These are phyloP conservation scores for Hippolais icterina DNA, from an alignment of 2,113 vertebrate genomes.

Conservation along the genomic window DNA sequence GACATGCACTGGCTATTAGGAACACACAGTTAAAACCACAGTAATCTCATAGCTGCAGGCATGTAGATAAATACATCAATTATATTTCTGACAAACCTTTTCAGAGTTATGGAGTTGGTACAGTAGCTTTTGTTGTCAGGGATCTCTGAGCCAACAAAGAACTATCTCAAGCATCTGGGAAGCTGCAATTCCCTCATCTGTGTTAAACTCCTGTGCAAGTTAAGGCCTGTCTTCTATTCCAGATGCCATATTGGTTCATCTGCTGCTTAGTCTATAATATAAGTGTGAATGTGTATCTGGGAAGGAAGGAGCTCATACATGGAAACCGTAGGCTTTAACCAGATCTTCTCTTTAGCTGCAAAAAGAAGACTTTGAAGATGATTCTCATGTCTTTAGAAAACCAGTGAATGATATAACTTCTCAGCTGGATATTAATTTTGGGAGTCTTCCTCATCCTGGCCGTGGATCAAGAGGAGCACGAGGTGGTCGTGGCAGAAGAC, in stretches of 20 bases:
- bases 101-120: not conserved
- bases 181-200: not conserved
- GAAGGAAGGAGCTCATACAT: not conserved
- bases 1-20: not conserved
- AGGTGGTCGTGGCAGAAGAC: conserved; percentile 71
- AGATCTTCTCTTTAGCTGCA: conserved; percentile 60
- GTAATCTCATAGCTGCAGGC: not conserved
- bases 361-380: conserved; percentile 75
- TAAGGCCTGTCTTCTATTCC: not conserved
- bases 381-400: conserved; percentile 76
- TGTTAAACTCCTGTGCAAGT: not conserved
- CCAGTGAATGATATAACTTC: conserved; percentile 93
- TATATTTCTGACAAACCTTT: not conserved
- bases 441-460: conserved; percentile 81
- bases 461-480: conserved; percentile 81
- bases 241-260: not conserved
- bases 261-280: not conserved
- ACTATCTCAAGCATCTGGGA: not conserved
- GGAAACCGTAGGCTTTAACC: not conserved
- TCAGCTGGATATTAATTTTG: conserved; percentile 93
- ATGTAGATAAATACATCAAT: fast-evolving
- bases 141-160: not conserved
- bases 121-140: not conserved
- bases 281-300: not conserved
- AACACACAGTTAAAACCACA: not conserved